A percentile compares a stretch with the other conserved stretches of the same genome.
Evolutionary conservation across 2,888 invertebrate genomes (phyloP).

Genomic region (Dusona sp.): DNA sequence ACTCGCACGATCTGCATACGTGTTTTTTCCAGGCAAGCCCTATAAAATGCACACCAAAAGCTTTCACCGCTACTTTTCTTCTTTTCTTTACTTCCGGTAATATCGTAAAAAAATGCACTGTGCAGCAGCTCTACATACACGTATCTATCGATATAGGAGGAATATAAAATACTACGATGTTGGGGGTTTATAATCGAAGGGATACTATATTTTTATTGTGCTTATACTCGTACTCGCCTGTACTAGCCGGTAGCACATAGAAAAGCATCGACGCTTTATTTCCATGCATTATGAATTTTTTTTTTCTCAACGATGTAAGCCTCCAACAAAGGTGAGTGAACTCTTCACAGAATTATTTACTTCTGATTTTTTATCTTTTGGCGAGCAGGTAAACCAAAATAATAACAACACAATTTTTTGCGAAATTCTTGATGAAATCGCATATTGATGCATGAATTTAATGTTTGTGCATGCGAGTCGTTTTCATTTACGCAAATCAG

Average conservation of each 20-base stretch:
- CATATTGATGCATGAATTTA: background rate
- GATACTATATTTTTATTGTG: conserved; percentile 67
- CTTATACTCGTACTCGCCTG: conserved; percentile 12
- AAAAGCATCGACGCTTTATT: conserved; percentile 70
- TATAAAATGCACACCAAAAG: conserved; percentile 15
- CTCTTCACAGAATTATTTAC: background rate
- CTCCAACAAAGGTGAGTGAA: conserved; percentile 19
- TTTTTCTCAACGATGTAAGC: conserved; percentile 37
- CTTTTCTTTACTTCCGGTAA: background rate
- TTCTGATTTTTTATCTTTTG: background rate
- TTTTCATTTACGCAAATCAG: background rate
- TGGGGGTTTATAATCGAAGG: conserved; percentile 72
- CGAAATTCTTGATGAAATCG: background rate
- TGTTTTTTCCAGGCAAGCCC: background rate
- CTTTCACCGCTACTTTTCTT: conserved; percentile 4
- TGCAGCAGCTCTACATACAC: background rate
- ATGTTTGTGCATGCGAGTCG: background rate
- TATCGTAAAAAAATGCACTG: conserved; percentile 1
- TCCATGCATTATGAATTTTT: conserved; percentile 75
- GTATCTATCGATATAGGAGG: conserved; percentile 1
- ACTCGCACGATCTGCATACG: conserved; percentile 20
- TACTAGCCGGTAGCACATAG: background rate
- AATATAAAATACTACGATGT: conserved; percentile 26
- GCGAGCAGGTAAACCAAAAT: background rate
- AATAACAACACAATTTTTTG: background rate